phyloP scores from a whole-genome alignment of 2,797 vertebrate genomes.

The Simalia tracyae region DNA sequence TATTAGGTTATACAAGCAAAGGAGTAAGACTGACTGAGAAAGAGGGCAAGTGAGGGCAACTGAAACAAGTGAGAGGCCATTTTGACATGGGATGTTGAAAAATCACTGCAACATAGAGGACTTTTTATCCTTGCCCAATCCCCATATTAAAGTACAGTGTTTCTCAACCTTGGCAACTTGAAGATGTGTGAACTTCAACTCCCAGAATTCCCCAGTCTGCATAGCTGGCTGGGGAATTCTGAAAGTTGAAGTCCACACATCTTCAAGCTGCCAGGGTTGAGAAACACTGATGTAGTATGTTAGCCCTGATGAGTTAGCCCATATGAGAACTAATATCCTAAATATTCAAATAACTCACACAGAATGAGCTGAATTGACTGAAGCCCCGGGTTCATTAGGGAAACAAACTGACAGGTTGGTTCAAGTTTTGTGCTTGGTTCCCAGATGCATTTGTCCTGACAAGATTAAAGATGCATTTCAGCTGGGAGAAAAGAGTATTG shows the following conservation, averaged over 20 bases:
- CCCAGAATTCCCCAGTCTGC: too few relatives aligned
- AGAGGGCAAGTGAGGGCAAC: background rate
- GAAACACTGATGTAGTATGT: background rate
- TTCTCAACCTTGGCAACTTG: too few relatives aligned
- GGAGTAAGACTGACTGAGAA: background rate
- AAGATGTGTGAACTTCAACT: too few relatives aligned
- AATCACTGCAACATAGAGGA: too few relatives aligned
- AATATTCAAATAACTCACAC: slow-evolving; percentile 43
- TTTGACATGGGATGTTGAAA: background rate
- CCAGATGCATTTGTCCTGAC: slow-evolving; percentile 48
- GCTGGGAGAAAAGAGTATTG: slow-evolving; percentile 39
- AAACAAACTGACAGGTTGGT: slow-evolving; percentile 51
- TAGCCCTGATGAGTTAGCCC: slow-evolving; percentile 2
- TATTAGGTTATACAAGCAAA: background rate
- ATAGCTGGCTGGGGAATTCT: too few relatives aligned
- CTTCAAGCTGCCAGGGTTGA: too few relatives aligned
- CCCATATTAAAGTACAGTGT: background rate
- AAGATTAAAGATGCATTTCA: slow-evolving; percentile 35
- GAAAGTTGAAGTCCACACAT: too few relatives aligned
- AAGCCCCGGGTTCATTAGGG: slow-evolving; percentile 55
- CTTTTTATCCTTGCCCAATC: background rate
- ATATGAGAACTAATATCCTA: slow-evolving; percentile 23
- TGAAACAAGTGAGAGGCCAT: background rate
- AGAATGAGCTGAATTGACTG: slow-evolving; percentile 44
- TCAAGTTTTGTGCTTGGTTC: slow-evolving; percentile 42